phyloP scores from a whole-genome alignment of 2,797 vertebrate genomes.

The Poecilia gillii region DNA sequence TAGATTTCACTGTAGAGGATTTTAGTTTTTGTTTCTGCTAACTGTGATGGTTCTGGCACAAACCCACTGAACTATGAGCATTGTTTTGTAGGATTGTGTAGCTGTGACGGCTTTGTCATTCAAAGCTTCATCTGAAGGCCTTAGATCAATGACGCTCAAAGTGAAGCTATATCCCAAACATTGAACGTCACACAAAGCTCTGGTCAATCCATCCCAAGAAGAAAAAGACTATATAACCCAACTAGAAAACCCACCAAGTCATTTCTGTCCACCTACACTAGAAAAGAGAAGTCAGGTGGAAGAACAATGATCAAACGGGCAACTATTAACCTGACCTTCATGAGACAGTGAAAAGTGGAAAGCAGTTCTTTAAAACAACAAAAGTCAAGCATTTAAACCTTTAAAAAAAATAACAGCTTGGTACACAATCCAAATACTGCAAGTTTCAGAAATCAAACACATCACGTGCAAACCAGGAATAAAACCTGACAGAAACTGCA shows the following conservation, averaged over 20 bases:
- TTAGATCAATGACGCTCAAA: not conserved
- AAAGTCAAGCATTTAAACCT: not conserved
- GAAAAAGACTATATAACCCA: not conserved
- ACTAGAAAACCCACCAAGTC: not conserved
- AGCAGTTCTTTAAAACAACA: not conserved
- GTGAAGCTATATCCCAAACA: not conserved
- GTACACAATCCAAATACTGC: not conserved
- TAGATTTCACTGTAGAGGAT: slow-evolving; percentile 6
- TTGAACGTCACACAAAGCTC: not conserved
- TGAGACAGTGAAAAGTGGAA: not conserved
- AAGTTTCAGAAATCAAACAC: not conserved
- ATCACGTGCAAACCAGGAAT: too few relatives aligned
- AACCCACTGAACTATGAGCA: slow-evolving; percentile 16
- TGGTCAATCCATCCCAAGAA: not conserved
- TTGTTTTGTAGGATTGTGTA: slow-evolving; percentile 7
- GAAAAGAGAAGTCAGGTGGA: not conserved
- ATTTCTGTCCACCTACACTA: not conserved
- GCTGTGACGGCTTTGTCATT: not conserved
- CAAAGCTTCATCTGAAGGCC: not conserved
- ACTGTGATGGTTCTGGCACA: slow-evolving; percentile 1
- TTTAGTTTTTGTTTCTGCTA: not conserved
- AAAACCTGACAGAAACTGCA: not conserved
- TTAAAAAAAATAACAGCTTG: not conserved
- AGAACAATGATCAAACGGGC: not conserved
- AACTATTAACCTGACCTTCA: not conserved